phyloP scores from a whole-genome alignment of 92 coral and sea anemone species.

The Nematostella vectensis region DNA sequence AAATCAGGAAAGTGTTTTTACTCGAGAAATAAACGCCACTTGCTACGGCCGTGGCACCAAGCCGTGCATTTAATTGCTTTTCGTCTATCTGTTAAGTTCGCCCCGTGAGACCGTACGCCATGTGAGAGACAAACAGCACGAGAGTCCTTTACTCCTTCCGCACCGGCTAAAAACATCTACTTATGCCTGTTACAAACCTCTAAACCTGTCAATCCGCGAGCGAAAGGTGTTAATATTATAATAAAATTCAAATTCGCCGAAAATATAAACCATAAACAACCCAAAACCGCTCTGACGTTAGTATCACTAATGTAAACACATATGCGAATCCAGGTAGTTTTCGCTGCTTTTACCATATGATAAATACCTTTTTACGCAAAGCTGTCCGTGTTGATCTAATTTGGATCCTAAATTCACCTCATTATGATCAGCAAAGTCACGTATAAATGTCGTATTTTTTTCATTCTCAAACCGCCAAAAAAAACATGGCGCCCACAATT shows the following conservation, averaged over 20 bases:
- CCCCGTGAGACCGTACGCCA: slow-evolving; percentile 21
- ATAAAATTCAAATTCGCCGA: not conserved
- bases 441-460: too few relatives aligned
- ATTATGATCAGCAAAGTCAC: too few relatives aligned
- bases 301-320: too few relatives aligned
- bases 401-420: too few relatives aligned
- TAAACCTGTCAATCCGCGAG: slow-evolving; percentile 5
- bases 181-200: slow-evolving; percentile 4
- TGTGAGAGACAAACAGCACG: slow-evolving; percentile 18
- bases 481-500: too few relatives aligned
- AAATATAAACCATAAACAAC: too few relatives aligned
- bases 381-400: too few relatives aligned
- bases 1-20: slow-evolving; percentile 14
- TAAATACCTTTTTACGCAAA: too few relatives aligned
- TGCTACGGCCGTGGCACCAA: slow-evolving; percentile 17
- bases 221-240: slow-evolving; percentile 1
- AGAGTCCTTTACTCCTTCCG: slow-evolving; percentile 46
- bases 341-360: too few relatives aligned
- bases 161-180: slow-evolving; percentile 26
- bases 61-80: slow-evolving; percentile 85
- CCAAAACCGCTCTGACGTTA: too few relatives aligned
- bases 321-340: too few relatives aligned
- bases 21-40: slow-evolving; percentile 8
- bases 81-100: slow-evolving; percentile 29
- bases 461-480: too few relatives aligned